A percentile compares a stretch with the other conserved stretches of the same genome.
phyloP scores from a whole-genome alignment of 1,140 invertebrate genomes.

The Rhopalosiphum maidis region DNA sequence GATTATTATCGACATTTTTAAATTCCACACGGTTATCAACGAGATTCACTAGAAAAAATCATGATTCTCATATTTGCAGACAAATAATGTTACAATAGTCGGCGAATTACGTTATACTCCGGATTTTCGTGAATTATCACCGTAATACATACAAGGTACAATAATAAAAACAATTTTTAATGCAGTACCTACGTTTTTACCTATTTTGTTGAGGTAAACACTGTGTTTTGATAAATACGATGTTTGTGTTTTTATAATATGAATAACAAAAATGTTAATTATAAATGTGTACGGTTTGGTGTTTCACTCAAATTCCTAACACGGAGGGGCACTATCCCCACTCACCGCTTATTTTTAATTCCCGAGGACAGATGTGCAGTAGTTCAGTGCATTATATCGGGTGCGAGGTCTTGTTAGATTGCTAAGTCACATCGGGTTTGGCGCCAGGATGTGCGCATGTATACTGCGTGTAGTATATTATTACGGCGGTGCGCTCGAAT shows the following conservation, averaged over 20 bases:
- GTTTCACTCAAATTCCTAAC: neutral
- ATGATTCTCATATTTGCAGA: too few species aligned
- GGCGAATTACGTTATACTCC: too few species aligned
- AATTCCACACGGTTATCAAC: too few species aligned
- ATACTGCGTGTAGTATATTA: constrained; percentile 3
- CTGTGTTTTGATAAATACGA: neutral
- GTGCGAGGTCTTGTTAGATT: neutral
- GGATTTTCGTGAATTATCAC: too few species aligned
- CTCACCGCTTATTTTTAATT: neutral
- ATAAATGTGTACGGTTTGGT: neutral
- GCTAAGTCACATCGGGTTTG: neutral
- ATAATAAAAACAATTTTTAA: too few species aligned
- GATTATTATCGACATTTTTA: too few species aligned
- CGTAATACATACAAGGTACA: too few species aligned
- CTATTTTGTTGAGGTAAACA: neutral
- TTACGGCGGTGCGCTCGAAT: neutral
- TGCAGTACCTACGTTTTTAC: neutral
- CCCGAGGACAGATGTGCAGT: neutral
- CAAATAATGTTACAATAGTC: too few species aligned
- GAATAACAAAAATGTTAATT: neutral
- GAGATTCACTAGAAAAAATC: too few species aligned
- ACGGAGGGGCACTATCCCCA: neutral
- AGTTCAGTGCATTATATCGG: neutral
- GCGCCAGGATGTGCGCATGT: neutral
- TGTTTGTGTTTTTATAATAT: neutral